Base-by-base conservation (phyloP, 2,888 invertebrate species). In the Catonia carolina region DNA sequence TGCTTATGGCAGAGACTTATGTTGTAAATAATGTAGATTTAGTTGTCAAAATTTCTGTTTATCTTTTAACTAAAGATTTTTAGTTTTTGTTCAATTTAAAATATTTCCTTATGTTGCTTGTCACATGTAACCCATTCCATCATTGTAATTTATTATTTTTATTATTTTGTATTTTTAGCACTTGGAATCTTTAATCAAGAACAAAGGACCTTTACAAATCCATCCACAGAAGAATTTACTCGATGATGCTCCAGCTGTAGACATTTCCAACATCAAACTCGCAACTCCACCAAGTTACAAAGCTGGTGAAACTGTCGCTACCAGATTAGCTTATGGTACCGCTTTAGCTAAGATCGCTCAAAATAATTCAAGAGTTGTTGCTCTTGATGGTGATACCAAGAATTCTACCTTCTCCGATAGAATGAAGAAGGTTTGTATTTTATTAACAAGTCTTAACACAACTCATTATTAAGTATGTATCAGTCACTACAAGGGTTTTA, bases 351-450 rank as follows among this genome's bases (percentile, higher is more conserved):
- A 98, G 76, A 80, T 99, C 37, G 85, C 83, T 2, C 73, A 78
- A 53, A 76, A 71, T 61, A 81, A 77, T 72, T 67, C 65, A 62
- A 84, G 94, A 58, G 93, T 99, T 17, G 85, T 99, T 67, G 96
- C 94, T 50, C 73, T 99, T 66, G 98, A 99, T 72, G 98, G 94
- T 20, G 99, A 99, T 73, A 97, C 96, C 64, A 99, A 98, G 76
- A 99, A 99, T 75, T 99, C 98, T 0, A 99, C 99, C 0, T 99
- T 84, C 76, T 89, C 98, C 14, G 93, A 94, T 67, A 94, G 90
- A 70, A 81, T 98, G 62, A 88, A 87, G 72, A 82, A 86, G 65
- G 84, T 72, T 61, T 62, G 63, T 51, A 48, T 52, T 15, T n/a
- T 12, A 2, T 12, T 39, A 2, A 12, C 7, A 12, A 2, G 18